phyloP scores from a whole-genome alignment of 1,140 invertebrate species.

The Megathymus violae region DNA sequence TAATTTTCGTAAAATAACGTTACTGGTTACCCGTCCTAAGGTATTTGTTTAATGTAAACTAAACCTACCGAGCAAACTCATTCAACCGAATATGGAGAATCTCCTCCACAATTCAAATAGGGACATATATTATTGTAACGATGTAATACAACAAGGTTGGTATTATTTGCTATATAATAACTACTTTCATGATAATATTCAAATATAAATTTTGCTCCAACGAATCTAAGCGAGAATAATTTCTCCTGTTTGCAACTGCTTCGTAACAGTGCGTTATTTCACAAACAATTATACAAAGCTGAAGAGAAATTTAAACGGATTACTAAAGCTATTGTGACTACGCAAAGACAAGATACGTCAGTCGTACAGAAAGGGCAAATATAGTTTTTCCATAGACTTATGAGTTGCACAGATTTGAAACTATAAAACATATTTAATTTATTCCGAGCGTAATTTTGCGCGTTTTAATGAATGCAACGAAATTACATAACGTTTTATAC shows the following conservation, averaged over 20 bases:
- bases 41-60: no score
- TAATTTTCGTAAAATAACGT: no score
- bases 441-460: no score
- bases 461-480: not conserved
- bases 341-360: conserved; percentile 13
- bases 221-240: not conserved
- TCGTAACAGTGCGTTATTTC: conserved; percentile 3
- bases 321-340: conserved; percentile 13
- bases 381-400: not conserved
- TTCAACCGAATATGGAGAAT: no score
- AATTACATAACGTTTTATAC: no score
- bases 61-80: no score
- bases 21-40: no score
- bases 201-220: not conserved
- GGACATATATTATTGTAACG: no score
- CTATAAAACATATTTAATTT: no score
- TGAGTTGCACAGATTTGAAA: not conserved
- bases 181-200: not conserved
- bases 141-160: no score
- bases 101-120: no score
- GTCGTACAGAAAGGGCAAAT: conserved; percentile 4
- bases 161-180: no score
- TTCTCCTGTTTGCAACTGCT: not conserved
- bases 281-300: conserved; percentile 13
- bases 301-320: conserved; percentile 9